Evolutionary conservation across 2,797 vertebrate species (phyloP), one percentile per base, ranked within the genome.

Genomic region (Telmatherina bonti): DNA sequence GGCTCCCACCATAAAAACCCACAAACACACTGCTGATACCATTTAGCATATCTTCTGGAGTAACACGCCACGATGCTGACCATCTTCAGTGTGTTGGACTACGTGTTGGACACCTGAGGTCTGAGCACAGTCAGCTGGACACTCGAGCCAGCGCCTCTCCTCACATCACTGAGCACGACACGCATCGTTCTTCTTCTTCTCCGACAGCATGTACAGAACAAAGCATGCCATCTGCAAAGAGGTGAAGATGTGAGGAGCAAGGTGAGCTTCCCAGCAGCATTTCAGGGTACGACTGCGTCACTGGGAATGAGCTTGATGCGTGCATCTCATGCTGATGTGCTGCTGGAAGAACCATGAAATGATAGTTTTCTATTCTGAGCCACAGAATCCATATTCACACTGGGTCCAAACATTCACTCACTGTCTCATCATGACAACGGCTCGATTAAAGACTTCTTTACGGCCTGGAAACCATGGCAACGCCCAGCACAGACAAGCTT

Each of bases 361-460:
- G 5, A 12, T 22, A 0, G 7, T 1, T 62, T 78, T 83, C 83
- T 88, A 86, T 86, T 88, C 83, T 80, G 73, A 81, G 80, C 58
- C 38, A 6, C 64, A 26, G 54, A 16, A 72, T 41, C 22, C 62
- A 79, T 65, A 53, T 56, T 26, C 69, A 31, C 35, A 18, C 45
- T 36, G 29, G 59, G 56, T 62, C 64, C 38, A 70, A 79, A 72
- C 74, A 38, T 64, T 85, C 78, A 74, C 86, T 9, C 86, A 47
- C 77, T 78, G 69, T 82, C 82, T 77, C 78, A 78, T 65, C 69
- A 91, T 81, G 91, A 91, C 90, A 79, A 84, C 83, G 15, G 54
- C 78, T 84, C 76, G 70, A 92, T 92, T 90, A 93, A 82, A 91
- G 90, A 49, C 87, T 86, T 77, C 81, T 86, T 81, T 78, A 79